Percentiles rank a stretch among this genome's conserved stretches.
phyloP scores from a whole-genome alignment of 1,140 invertebrate species.

The Copidosoma floridanum region DNA sequence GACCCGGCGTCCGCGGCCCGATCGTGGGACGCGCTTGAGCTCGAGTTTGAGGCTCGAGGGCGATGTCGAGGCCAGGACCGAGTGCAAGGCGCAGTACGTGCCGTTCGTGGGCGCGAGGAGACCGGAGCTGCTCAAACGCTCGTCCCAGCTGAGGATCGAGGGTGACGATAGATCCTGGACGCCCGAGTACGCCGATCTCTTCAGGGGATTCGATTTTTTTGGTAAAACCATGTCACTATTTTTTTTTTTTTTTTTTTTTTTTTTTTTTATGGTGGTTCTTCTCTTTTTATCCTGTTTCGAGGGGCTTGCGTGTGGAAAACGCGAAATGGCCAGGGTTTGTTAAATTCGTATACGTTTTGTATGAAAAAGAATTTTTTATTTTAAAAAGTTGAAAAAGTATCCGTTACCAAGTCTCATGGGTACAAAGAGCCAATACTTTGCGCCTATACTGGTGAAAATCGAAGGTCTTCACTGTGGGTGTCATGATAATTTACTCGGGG shows the following conservation, averaged over 20 bases:
- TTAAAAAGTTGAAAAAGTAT: no score
- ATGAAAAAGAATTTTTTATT: no score
- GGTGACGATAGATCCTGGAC: constrained; percentile 48
- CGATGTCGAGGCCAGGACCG: constrained; percentile 54
- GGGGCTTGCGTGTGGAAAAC: no score
- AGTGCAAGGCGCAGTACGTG: constrained; percentile 58
- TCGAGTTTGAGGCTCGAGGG: constrained; percentile 58
- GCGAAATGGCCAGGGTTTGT: no score
- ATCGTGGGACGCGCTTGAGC: constrained; percentile 47
- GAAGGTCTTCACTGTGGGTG: no score
- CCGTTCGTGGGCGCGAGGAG: constrained; percentile 49
- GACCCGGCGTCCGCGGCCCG: constrained; percentile 49
- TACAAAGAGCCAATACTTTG: no score
- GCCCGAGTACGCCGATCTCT: constrained; percentile 53
- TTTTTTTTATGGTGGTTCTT: constrained; percentile 1
- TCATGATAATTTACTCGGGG: no score
- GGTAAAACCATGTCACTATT: constrained; percentile 35
- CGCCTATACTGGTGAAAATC: no score
- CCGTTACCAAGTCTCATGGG: no score
- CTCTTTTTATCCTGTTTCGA: no score
- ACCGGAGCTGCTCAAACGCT: constrained; percentile 48
- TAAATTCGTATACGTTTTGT: no score
- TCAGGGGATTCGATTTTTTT: constrained; percentile 37
- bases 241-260: neutral
- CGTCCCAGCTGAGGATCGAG: constrained; percentile 50